phyloP scores from a whole-genome alignment of 2,888 invertebrate genomes.

The Alloplasta piceator region DNA sequence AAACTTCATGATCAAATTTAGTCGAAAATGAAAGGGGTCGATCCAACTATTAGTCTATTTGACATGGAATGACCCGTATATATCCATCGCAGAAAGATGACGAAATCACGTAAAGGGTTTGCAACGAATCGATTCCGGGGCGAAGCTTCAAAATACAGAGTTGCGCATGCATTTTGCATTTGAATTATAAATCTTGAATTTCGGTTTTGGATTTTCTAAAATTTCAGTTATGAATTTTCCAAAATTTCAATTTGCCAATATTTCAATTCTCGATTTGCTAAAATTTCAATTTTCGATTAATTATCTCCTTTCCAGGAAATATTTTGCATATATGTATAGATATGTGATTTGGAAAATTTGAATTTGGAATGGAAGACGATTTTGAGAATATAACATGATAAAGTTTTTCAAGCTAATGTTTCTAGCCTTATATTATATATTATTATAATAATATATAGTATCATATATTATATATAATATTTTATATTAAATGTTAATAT shows the following conservation, averaged over 20 bases:
- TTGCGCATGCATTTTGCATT: too few relatives aligned
- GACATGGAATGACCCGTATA: too few relatives aligned
- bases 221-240: neutral
- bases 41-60: too few relatives aligned
- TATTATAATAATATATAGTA: too few relatives aligned
- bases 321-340: neutral
- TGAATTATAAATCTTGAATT: too few relatives aligned
- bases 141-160: neutral
- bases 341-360: neutral
- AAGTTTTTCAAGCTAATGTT: too few relatives aligned
- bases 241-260: neutral
- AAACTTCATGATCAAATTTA: too few relatives aligned
- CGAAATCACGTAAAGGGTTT: slow-evolving; percentile 28
- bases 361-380: slow-evolving; percentile 5
- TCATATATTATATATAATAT: too few relatives aligned
- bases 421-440: too few relatives aligned
- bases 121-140: slow-evolving; percentile 20
- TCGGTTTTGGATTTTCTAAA: too few relatives aligned
- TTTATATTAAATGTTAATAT: too few relatives aligned
- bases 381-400: neutral
- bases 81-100: neutral
- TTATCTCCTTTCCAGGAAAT: neutral
- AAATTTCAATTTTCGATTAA: neutral
- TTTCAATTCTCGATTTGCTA: neutral
- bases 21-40: too few relatives aligned